Evolutionary conservation across 2,113 vertebrate species (phyloP).

Genomic region (Cairina moschata): DNA sequence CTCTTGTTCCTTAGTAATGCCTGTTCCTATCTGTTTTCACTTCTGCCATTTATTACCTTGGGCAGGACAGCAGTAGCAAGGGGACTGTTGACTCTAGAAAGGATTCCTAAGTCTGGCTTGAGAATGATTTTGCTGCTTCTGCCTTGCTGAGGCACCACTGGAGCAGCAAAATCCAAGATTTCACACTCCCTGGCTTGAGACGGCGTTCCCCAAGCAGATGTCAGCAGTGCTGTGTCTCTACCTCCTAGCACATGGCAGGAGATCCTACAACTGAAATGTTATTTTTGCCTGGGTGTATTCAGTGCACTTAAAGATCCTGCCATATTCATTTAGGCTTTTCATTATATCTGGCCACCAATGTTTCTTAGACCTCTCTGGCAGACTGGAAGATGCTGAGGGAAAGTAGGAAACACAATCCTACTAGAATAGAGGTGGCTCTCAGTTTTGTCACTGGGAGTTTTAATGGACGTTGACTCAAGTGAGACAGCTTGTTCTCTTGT

Average conservation of each 20-base stretch:
- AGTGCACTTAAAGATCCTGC: background rate
- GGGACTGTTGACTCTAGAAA: background rate
- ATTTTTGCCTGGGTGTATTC: background rate
- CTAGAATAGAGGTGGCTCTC: background rate
- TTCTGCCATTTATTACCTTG: background rate
- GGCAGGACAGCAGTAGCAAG: background rate
- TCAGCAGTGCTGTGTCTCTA: background rate
- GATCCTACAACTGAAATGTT: background rate
- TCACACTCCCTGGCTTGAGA: background rate
- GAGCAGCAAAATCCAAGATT: background rate
- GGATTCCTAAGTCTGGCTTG: background rate
- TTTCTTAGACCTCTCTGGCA: background rate
- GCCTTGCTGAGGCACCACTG: background rate
- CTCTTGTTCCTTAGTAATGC: background rate
- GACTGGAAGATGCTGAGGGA: background rate
- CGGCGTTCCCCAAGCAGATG: background rate
- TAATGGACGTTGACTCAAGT: background rate
- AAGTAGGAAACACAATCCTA: background rate
- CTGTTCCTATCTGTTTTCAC: background rate
- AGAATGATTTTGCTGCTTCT: background rate
- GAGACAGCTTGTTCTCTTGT: background rate
- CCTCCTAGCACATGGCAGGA: background rate
- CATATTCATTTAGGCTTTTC: background rate
- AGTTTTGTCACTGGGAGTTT: background rate
- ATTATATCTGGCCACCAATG: fast-evolving